Percentiles rank a stretch among this genome's conserved stretches.
These are phyloP conservation scores for Zosterops pallidus DNA, from an alignment of 2,113 vertebrate species.

Conservation along the genomic window DNA sequence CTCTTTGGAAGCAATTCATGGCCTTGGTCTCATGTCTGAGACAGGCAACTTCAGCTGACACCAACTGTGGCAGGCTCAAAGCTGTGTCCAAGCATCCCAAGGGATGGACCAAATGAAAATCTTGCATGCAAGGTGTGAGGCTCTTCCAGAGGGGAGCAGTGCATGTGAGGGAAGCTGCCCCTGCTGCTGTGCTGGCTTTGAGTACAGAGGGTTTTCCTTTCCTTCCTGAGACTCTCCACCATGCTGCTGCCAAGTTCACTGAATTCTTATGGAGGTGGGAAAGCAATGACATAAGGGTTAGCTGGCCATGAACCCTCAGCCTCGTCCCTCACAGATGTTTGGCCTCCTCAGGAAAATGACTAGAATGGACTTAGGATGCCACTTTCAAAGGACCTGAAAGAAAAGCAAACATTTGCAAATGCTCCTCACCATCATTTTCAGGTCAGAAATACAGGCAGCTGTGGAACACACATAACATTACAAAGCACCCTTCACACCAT, in stretches of 20 bases:
- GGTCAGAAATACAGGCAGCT: neutral
- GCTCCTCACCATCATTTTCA: accelerated
- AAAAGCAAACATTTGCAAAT: neutral
- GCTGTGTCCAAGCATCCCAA: neutral
- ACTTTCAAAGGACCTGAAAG: neutral
- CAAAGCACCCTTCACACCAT: neutral
- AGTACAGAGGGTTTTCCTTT: neutral
- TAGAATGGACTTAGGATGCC: neutral
- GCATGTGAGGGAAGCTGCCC: neutral
- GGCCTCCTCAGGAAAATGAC: neutral
- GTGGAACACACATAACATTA: accelerated
- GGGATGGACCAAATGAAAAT: neutral
- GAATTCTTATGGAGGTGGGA: neutral
- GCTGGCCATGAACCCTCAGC: neutral
- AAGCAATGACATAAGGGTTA: neutral
- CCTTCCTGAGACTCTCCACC: accelerated
- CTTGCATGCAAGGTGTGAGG: too few relatives aligned
- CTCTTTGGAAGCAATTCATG: neutral
- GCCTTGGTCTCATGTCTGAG: accelerated
- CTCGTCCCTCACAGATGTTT: neutral
- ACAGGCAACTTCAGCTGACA: neutral
- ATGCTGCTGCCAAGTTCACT: accelerated
- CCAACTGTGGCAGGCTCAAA: neutral
- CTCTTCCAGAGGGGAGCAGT: neutral
- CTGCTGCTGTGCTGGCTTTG: neutral